Evolutionary conservation across 2,113 vertebrate species (phyloP).

Genomic region (Centropus unirufus): DNA sequence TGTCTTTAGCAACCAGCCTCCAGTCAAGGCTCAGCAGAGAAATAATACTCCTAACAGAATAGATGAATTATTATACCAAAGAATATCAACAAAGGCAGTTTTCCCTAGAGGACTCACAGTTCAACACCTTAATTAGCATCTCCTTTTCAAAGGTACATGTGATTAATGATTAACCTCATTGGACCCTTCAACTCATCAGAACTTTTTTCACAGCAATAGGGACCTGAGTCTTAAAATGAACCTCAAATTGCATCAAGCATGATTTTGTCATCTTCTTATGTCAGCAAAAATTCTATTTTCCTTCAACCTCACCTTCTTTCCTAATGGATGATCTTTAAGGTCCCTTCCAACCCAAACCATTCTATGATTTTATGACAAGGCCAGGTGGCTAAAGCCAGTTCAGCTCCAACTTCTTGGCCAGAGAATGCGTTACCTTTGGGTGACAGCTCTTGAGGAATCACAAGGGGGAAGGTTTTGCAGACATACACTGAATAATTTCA

Average conservation of each 20-base stretch:
- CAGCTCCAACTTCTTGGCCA: neutral
- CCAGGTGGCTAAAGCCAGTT: neutral
- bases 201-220: neutral
- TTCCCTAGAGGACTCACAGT: neutral
- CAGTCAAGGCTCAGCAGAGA: neutral
- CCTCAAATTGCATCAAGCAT: neutral
- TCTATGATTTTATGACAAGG: neutral
- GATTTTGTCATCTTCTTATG: neutral
- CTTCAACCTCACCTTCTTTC: neutral
- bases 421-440: neutral
- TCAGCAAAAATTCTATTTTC: neutral
- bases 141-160: neutral
- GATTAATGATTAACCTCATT: neutral
- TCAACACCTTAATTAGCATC: neutral
- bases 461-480: neutral
- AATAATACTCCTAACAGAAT: neutral
- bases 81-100: neutral
- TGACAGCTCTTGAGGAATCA: neutral
- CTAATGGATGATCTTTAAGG: neutral
- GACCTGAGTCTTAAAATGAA: neutral
- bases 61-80: neutral
- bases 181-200: neutral
- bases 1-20: neutral
- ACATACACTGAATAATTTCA: neutral
- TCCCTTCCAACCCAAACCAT: no score